Evolutionary conservation across 2,797 vertebrate species (phyloP).

Genomic region (Argyrosomus regius): DNA sequence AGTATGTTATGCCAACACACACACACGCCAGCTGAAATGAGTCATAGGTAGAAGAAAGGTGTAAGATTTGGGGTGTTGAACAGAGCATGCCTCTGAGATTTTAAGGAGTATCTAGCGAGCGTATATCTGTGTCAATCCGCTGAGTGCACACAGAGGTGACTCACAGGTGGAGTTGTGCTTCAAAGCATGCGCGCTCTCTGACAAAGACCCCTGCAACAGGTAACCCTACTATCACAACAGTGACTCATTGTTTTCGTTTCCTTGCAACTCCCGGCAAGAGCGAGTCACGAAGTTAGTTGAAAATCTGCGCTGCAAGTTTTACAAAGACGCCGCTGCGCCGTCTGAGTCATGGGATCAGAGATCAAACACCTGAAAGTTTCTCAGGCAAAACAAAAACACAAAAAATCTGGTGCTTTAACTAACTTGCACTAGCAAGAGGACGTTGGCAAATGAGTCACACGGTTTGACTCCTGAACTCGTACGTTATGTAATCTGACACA

Average conservation of each 20-base stretch:
- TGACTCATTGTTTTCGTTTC: constrained; percentile 45
- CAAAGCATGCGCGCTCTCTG: neutral
- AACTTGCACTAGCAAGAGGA: constrained; percentile 13
- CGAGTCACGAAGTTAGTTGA: neutral
- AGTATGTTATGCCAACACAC: neutral
- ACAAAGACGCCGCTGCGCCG: neutral
- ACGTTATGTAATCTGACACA: constrained; percentile 28
- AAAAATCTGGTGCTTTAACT: neutral
- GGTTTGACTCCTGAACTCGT: constrained; percentile 44
- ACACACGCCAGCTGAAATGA: constrained; percentile 13
- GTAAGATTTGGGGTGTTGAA: neutral
- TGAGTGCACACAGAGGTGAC: neutral
- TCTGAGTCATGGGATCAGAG: neutral
- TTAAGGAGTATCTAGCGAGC: neutral
- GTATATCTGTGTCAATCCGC: constrained; percentile 3
- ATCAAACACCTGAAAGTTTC: constrained; percentile 22
- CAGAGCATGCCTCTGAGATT: neutral
- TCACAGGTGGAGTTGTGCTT: constrained; percentile 1
- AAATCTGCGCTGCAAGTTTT: neutral
- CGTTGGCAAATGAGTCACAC: constrained; percentile 39
- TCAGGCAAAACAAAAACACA: neutral
- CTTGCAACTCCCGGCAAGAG: neutral
- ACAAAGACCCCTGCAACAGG: constrained; percentile 7
- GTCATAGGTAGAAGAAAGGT: neutral
- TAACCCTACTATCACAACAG: constrained; percentile 14